Evolutionary conservation across 2,797 vertebrate species (phyloP).

Genomic region (Argentina silus): DNA sequence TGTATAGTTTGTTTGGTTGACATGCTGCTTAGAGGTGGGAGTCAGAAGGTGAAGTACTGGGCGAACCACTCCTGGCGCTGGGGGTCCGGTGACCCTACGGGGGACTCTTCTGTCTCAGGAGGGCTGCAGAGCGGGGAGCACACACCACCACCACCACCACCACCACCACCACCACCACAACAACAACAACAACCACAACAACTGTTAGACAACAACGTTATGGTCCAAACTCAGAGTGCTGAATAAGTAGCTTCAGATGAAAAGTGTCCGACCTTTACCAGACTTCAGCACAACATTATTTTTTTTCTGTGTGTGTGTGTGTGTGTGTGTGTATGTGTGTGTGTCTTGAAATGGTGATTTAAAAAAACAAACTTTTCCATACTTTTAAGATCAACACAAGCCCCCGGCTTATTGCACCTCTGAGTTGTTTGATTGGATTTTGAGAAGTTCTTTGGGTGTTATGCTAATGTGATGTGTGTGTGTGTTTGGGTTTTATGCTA

Average conservation of each 20-base stretch:
- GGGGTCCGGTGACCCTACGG: conserved; percentile 87
- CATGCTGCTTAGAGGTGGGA: conserved; percentile 82
- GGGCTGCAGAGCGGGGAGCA: conserved; percentile 75
- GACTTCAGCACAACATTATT: no score
- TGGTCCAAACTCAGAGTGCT: background rate
- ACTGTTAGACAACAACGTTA: background rate
- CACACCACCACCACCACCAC: background rate
- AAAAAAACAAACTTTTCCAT: no score
- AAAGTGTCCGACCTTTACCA: no score
- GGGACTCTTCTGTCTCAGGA: conserved; percentile 92
- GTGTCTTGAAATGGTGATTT: no score
- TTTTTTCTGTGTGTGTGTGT: no score
- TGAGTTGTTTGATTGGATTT: background rate
- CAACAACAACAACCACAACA: conserved; percentile 15
- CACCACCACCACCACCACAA: background rate
- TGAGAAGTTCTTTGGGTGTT: background rate
- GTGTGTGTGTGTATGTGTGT: no score
- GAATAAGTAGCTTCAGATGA: background rate
- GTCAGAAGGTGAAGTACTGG: conserved; percentile 99
- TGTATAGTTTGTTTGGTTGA: conserved; percentile 68
- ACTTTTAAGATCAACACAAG: no score
- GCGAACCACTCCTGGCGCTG: conserved; percentile 99
- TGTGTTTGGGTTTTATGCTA: background rate
- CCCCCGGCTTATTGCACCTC: background rate
- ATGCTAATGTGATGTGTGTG: background rate